These are phyloP conservation scores for Epicauta chinensis DNA, from an alignment of 1,140 invertebrate genomes.

Conservation along the genomic window DNA sequence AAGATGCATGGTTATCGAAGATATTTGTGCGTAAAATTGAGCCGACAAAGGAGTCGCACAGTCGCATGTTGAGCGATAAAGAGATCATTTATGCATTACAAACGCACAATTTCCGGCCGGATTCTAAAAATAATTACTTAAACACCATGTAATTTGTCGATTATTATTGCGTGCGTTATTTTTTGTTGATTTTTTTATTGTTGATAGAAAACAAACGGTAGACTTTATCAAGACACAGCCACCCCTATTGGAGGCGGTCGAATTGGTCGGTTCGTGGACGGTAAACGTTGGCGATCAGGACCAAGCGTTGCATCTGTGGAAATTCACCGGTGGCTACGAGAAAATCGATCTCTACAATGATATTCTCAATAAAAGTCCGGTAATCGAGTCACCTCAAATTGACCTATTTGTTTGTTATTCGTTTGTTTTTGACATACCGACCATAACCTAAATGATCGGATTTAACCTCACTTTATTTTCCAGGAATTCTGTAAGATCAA, in stretches of 20 bases:
- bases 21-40: constrained; percentile 85
- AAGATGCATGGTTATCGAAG: constrained; percentile 84
- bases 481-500: constrained; percentile 73
- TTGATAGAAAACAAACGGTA: constrained; percentile 78
- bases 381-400: too few species aligned
- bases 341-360: constrained; percentile 75
- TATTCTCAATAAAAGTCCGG: constrained; percentile 64
- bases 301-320: constrained; percentile 93
- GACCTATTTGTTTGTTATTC: too few species aligned
- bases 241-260: constrained; percentile 57
- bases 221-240: constrained; percentile 70
- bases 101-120: constrained; percentile 89
- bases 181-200: constrained; percentile 31
- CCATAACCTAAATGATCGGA: constrained; percentile 2
- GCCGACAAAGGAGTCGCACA: constrained; percentile 92
- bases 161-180: neutral
- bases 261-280: constrained; percentile 78
- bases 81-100: constrained; percentile 91
- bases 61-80: constrained; percentile 89
- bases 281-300: constrained; percentile 96
- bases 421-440: too few species aligned
- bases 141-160: constrained; percentile 72
- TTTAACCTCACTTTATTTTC: constrained; percentile 32
- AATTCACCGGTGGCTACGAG: constrained; percentile 86
- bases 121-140: constrained; percentile 77